Evolutionary conservation across 2,888 invertebrate genomes (phyloP), one percentile per base, ranked within the genome.

Genomic region (Calameuta idolon): DNA sequence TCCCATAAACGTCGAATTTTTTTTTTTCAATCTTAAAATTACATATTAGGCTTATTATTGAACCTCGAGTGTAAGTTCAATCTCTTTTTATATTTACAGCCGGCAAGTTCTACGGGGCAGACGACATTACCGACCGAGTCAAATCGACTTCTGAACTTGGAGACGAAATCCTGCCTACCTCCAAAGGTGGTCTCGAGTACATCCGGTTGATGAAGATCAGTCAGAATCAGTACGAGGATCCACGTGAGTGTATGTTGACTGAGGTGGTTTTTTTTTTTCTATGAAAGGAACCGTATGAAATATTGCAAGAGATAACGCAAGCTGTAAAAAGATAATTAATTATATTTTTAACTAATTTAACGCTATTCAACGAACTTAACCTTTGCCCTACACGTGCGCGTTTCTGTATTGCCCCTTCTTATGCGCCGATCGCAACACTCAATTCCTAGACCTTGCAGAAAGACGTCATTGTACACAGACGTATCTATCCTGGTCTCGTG

Each of bases 191-290:
- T 76, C 91, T 93, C 76, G 94, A 94, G 85, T 93, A 92, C 85
- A 92, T 95, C 1, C 93, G 92, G 80, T 94, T 94, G 23, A 88
- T 92, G 79, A 95, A 95, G 90, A 92, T 94, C 77, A 93, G 93
- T 83, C 93, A 87, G 73, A 91, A 90, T 82, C 87, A 88, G 74
- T 90, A 94, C 87, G 93, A 93, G 79, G 94, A 94, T 87, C 87
- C 89, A 73, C 81, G 91, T 91, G 83, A 90, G 90, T 90, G 74
- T 12, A 69, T 0, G 12, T 30, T 9, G 23, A 55, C 23, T 40
- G 15, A 15, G 0, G 35, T 0, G 71, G 0, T 75, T 78, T 73
- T n/a, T 55, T n/a, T 40, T 69, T 75, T 34, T 11, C 34, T 35
- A 5, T 5, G 23, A 11, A 34, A 73, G 5, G 40, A 11, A 79